These are phyloP conservation scores for Pantelozetes paolii DNA, from an alignment of 2,888 invertebrate species.

Conservation along the genomic window DNA sequence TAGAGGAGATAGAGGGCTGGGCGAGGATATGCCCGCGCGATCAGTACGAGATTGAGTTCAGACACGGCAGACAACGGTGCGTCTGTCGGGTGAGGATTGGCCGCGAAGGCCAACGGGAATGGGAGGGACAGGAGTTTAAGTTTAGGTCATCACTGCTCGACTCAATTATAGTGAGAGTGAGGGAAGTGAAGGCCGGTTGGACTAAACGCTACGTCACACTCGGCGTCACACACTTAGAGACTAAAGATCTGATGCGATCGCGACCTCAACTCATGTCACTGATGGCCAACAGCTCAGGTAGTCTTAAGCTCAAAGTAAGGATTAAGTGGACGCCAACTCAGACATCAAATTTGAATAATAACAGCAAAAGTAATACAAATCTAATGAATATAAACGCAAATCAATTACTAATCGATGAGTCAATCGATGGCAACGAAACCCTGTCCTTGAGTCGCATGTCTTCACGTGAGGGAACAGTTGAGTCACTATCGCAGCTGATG, in stretches of 20 bases:
- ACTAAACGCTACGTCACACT: slow-evolving; percentile 29
- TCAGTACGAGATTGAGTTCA: slow-evolving; percentile 40
- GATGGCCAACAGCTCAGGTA: slow-evolving; percentile 35
- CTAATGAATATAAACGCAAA: background rate
- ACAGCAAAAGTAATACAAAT: slow-evolving; percentile 12
- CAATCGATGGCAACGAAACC: background rate
- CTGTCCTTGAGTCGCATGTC: background rate
- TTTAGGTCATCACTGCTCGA: slow-evolving; percentile 19
- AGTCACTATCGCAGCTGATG: slow-evolving; percentile 6
- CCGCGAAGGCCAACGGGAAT: slow-evolving; percentile 10
- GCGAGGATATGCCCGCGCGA: slow-evolving; percentile 41
- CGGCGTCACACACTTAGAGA: slow-evolving; percentile 29
- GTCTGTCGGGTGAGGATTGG: slow-evolving; percentile 33
- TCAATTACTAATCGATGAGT: background rate
- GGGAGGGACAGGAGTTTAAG: slow-evolving; percentile 32
- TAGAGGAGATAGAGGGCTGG: slow-evolving; percentile 39
- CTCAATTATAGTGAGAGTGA: background rate
- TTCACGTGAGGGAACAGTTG: background rate
- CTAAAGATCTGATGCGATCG: slow-evolving; percentile 29
- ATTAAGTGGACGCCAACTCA: slow-evolving; percentile 27
- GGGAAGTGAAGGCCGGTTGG: slow-evolving; percentile 40
- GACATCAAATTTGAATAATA: background rate
- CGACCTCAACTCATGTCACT: slow-evolving; percentile 13
- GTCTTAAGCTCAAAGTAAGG: slow-evolving; percentile 25
- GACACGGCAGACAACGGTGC: slow-evolving; percentile 36